Base-by-base conservation (phyloP, 2,113 vertebrate genomes). In the Mesocricetus auratus region DNA sequence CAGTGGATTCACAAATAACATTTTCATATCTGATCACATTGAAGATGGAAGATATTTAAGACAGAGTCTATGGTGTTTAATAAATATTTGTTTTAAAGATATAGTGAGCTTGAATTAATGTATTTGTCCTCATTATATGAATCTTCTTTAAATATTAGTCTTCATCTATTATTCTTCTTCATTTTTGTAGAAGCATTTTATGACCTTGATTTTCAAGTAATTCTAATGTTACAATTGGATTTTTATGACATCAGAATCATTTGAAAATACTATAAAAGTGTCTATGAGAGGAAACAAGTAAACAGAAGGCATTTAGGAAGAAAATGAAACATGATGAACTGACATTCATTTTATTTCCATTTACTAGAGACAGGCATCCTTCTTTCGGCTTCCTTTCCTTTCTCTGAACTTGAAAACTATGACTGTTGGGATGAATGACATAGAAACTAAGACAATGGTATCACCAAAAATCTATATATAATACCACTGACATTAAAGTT, bases 61-160 rank as follows among this genome's bases (percentile, higher is more conserved):
- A 5, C 47, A 53, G 7, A 95, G 24, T 62, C 3, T 66, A 58
- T 47, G 9, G 31, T 58, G 45, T 62, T 79, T 94, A 78, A 58
- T 7, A 56, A 85, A 69, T 2, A 66, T 94, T 89, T 92, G 11
- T 85, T 92, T 94, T 90, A 86, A 77, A 87, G 19, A 22, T 47
- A 66, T 24, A 74, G 33, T 82, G 66, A 95, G 81, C 60, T 91
- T 17, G 58, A 68, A 60, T 33, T 58, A 60, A 56, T 64, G 47
- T 71, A 85, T 31, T 68, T 73, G 26, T 58, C 53, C 53, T 82
- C 85, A 68, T 42, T 69, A 33, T 19, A 75, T 81, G 50, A 56
- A 81, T 79, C 21, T 58, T 58, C 7, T 12, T n/a, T 24, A 58
- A 81, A 58, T 24, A 6, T n/a, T 62, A 42, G 12, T 60, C 17